Evolutionary conservation across 2,797 vertebrate species (phyloP).

Genomic region (Eupleurogrammus muticus): DNA sequence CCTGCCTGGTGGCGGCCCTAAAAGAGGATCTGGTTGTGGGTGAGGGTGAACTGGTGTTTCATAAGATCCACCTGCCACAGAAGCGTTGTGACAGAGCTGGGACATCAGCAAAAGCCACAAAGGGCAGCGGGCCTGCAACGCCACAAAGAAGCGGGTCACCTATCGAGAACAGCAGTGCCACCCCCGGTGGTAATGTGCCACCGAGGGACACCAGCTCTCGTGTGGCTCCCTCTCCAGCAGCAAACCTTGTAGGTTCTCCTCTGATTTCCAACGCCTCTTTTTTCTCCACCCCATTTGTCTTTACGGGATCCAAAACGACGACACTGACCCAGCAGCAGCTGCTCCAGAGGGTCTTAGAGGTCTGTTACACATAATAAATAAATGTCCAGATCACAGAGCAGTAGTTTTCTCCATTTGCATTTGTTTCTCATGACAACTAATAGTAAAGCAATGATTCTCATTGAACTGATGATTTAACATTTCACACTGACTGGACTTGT

Average conservation of each 20-base stretch:
- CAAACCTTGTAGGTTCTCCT: slow-evolving; percentile 18
- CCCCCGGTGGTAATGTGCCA: background rate
- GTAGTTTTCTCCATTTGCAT: slow-evolving; percentile 9
- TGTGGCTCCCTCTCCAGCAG: background rate
- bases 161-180: background rate
- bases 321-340: slow-evolving; percentile 67
- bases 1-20: slow-evolving; percentile 63
- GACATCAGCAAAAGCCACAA: background rate
- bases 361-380: slow-evolving; percentile 40
- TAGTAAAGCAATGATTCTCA: background rate
- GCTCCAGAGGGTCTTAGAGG: slow-evolving; percentile 70
- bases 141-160: slow-evolving; percentile 2
- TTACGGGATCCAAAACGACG: slow-evolving; percentile 14
- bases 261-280: background rate
- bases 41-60: slow-evolving; percentile 61
- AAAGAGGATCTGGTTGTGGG: slow-evolving; percentile 59
- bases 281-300: background rate
- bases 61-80: slow-evolving; percentile 49
- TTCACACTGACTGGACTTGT: background rate
- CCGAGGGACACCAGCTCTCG: background rate
- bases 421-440: background rate
- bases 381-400: background rate
- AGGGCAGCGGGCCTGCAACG: slow-evolving; percentile 31
- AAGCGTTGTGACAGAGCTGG: background rate
- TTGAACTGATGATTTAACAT: background rate